A percentile compares a stretch with the other conserved stretches of the same genome.
phyloP scores from a whole-genome alignment of 2,113 vertebrate species.

The Anthoscopus minutus region DNA sequence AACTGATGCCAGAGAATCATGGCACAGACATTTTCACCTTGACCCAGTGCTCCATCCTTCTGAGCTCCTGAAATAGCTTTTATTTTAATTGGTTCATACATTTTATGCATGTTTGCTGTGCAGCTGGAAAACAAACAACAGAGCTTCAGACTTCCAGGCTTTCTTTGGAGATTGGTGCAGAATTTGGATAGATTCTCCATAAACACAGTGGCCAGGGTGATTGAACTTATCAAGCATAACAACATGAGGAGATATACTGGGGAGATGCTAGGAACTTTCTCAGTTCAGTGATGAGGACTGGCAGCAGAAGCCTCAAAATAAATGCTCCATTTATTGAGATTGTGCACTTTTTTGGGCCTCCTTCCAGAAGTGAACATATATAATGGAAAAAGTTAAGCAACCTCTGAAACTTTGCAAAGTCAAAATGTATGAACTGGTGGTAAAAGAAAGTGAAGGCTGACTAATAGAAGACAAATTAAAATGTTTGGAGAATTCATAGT shows the following conservation, averaged over 20 bases:
- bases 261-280: not conserved
- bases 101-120: not conserved
- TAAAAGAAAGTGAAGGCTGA: not conserved
- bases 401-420: not conserved
- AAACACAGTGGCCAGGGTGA: not conserved
- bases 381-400: not conserved
- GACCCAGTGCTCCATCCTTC: not conserved
- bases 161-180: not conserved
- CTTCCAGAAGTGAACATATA: not conserved
- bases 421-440: not conserved
- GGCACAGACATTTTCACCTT: not conserved
- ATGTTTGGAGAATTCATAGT: not conserved
- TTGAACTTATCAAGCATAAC: not conserved
- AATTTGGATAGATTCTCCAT: not conserved
- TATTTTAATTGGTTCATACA: not conserved
- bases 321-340: not conserved
- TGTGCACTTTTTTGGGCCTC: not conserved
- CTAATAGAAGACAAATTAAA: not conserved
- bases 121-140: not conserved
- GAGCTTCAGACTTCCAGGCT: not conserved
- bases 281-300: not conserved
- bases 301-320: constrained; percentile 12
- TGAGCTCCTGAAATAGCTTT: not conserved
- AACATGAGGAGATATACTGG: not conserved
- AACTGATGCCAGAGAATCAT: not conserved